Conservation (phyloP, 2,888 invertebrate species). For the Lepidochrysops patricia region DNA sequence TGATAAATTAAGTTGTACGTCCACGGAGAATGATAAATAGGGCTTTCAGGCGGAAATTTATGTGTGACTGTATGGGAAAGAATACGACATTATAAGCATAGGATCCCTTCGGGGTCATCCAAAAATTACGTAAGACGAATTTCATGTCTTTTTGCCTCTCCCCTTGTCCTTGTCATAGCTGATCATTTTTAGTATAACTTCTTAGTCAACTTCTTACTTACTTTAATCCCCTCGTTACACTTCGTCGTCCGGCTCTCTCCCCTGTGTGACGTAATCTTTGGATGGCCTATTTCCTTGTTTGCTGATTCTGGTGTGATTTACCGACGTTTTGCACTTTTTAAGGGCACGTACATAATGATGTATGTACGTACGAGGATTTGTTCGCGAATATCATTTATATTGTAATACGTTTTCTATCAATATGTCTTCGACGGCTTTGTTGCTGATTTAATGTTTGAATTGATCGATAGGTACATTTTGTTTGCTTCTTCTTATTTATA, state of each 20-base stretch:
- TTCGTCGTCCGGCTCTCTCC: too few relatives aligned
- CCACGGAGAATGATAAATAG: slow-evolving; percentile 28
- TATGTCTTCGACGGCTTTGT: background rate
- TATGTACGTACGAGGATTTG: background rate
- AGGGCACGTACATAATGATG: slow-evolving; percentile 1
- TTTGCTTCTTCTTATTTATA: background rate
- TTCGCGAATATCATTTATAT: background rate
- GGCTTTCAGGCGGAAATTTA: slow-evolving; percentile 26
- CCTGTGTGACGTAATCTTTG: too few relatives aligned
- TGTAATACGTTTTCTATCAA: background rate
- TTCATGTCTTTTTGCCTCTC: too few relatives aligned
- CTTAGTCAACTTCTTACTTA: too few relatives aligned
- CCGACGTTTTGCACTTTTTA: slow-evolving; percentile 1
- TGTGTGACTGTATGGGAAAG: slow-evolving; percentile 26
- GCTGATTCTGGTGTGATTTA: slow-evolving; percentile 8
- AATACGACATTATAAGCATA: slow-evolving; percentile 27
- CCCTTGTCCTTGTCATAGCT: too few relatives aligned
- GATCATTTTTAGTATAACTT: too few relatives aligned
- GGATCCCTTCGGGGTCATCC: too few relatives aligned
- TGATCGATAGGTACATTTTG: background rate
- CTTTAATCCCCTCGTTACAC: too few relatives aligned
- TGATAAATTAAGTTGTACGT: slow-evolving; percentile 29
- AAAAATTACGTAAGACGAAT: too few relatives aligned
- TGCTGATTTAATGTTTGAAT: background rate
- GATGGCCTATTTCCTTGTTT: slow-evolving; percentile 9